Evolutionary conservation across 2,797 vertebrate genomes (phyloP).

Genomic region (Psittacula derbiana): DNA sequence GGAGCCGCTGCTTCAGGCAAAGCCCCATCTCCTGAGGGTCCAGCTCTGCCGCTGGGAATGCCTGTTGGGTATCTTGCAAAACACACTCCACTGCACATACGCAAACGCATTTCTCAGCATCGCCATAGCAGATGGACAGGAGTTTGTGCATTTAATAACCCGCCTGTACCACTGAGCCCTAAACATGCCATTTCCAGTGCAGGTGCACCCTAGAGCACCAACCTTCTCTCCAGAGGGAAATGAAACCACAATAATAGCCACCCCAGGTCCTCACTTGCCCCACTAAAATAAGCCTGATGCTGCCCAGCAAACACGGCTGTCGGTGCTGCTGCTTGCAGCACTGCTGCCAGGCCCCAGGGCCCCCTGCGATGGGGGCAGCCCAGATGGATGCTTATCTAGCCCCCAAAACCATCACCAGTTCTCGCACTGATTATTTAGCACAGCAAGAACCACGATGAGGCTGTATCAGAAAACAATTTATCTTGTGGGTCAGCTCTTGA

Average conservation of each 20-base stretch:
- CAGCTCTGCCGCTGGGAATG: not conserved
- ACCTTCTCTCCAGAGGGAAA: too few species aligned
- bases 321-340: not conserved
- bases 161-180: rapidly evolving
- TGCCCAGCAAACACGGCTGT: not conserved
- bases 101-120: not conserved
- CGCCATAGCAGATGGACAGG: rapidly evolving
- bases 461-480: rapidly evolving
- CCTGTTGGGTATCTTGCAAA: not conserved
- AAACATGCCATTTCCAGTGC: rapidly evolving
- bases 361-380: not conserved
- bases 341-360: not conserved
- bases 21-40: not conserved
- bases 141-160: not conserved
- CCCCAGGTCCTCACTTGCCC: not conserved
- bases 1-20: not conserved
- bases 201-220: not conserved
- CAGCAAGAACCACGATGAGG: rapidly evolving
- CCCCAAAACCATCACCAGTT: rapidly evolving
- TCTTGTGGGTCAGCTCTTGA: not conserved
- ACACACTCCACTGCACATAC: not conserved
- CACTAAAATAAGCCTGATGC: rapidly evolving
- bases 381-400: rapidly evolving
- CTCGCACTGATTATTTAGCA: not conserved
- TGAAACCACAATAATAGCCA: rapidly evolving